These are phyloP conservation scores for Parauchenoglanis punctatus DNA, from an alignment of 2,797 vertebrate genomes.

Conservation along the genomic window DNA sequence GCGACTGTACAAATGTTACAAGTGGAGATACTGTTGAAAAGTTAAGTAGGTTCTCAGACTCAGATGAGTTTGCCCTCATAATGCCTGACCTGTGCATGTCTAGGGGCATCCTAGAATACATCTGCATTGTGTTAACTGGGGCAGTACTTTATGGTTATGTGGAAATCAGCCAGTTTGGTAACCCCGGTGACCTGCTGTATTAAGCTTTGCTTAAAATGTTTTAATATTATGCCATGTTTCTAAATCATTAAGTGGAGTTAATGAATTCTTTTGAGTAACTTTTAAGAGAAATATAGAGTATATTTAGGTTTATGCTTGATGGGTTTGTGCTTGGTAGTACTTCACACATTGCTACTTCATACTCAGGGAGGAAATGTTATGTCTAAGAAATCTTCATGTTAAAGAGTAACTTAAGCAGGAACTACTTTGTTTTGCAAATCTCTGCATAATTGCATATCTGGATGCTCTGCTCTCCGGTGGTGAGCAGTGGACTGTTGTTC, in stretches of 20 bases:
- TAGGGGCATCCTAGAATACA: neutral
- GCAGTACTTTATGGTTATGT: neutral
- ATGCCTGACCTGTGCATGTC: neutral
- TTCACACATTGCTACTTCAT: neutral
- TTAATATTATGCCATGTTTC: neutral
- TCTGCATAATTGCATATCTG: neutral
- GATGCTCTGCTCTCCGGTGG: neutral
- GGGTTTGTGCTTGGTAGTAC: neutral
- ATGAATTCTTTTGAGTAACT: neutral
- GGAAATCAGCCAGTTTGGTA: neutral
- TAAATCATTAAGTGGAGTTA: neutral
- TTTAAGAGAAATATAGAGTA: neutral
- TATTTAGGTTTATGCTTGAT: neutral
- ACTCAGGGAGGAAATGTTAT: neutral
- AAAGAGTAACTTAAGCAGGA: neutral
- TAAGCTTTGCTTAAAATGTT: neutral
- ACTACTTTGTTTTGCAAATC: neutral
- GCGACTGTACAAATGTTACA: neutral
- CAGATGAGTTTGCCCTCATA: neutral
- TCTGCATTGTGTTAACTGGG: neutral
- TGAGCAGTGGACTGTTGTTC: neutral
- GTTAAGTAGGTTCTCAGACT: neutral
- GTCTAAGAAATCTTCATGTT: neutral
- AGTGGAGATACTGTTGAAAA: neutral
- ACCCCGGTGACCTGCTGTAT: neutral